Base-by-base conservation (phyloP, 1,140 invertebrate genomes). In the Hetaerina americana region DNA sequence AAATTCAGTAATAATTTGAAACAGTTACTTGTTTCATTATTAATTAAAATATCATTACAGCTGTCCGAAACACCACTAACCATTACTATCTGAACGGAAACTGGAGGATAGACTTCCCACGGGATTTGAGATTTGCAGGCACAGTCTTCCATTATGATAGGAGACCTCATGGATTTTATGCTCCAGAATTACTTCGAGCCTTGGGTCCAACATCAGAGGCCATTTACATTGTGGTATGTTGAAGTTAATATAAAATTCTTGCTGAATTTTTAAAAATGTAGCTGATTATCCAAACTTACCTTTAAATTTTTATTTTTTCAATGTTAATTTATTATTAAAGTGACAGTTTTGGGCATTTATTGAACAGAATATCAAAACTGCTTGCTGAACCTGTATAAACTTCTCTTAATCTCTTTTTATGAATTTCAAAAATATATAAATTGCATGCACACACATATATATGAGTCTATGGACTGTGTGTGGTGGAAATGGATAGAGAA, bases 61-160 rank as follows among this genome's bases (percentile, higher is more conserved):
- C 95, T 22, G 84, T 97, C 66, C 85, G 95, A 76, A 95, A 95
- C 78, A 85, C 86, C 49, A 84, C 87, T 67, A 92, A 91, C 15
- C 84, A 91, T 75, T 98, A 93, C 78, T 96, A 95, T 79, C 82
- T 98, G 22, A 98, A 98, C 80, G 95, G 95, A 5, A 92, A 97
- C 78, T 97, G 93, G 88, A 87, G 89, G 77, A 96, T 98, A 78
- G 93, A 95, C 80, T 94, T 92, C 79, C 93, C 94, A 0, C 84
- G 89, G 69, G 88, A 89, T 27, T 81, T 93, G 72, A 83, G 85
- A 70, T 92, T 95, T 76, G 90, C 92, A 18, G 93, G 93, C 5
- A 89, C 89, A 0, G 88, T 88, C 76, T 96, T 96, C 85, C 88
- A 92, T 78, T 98, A 98, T 79, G 89, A 92, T 75, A 84, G 93